Percentiles rank a stretch among this genome's conserved stretches.
Conservation (phyloP, 2,113 vertebrate species). For the Nothoprocta pentlandii region DNA sequence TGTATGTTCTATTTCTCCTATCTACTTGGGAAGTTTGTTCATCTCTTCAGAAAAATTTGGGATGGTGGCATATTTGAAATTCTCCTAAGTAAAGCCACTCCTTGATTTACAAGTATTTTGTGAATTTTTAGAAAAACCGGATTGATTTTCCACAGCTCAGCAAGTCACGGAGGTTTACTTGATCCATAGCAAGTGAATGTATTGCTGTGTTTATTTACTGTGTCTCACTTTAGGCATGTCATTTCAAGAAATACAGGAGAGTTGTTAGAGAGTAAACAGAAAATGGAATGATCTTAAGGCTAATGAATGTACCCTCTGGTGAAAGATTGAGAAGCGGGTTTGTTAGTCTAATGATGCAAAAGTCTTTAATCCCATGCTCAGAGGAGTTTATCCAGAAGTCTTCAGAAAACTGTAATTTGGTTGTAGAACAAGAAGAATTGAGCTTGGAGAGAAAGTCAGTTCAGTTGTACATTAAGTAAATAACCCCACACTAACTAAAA, state of each 20-base stretch:
- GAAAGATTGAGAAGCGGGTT: neutral
- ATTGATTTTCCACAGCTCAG: neutral
- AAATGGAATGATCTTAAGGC: neutral
- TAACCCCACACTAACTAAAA: neutral
- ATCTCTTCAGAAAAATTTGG: neutral
- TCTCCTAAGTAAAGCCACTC: neutral
- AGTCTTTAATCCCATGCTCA: neutral
- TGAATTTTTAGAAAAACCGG: neutral
- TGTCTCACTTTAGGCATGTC: neutral
- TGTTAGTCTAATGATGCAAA: neutral
- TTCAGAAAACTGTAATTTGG: neutral
- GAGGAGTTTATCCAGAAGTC: neutral
- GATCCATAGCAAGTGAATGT: fast-evolving
- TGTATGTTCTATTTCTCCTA: neutral
- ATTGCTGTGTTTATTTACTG: neutral
- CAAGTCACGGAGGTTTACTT: neutral
- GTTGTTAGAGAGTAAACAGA: neutral
- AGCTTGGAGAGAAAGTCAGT: neutral
- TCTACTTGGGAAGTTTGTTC: neutral
- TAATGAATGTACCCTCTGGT: neutral
- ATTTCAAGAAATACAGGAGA: neutral
- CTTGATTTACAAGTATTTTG: neutral
- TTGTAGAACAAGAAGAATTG: neutral
- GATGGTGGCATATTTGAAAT: neutral
- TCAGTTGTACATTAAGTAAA: neutral